Evolutionary conservation across 2,888 invertebrate genomes (phyloP).

Genomic region (Sarcophaga subvicina): DNA sequence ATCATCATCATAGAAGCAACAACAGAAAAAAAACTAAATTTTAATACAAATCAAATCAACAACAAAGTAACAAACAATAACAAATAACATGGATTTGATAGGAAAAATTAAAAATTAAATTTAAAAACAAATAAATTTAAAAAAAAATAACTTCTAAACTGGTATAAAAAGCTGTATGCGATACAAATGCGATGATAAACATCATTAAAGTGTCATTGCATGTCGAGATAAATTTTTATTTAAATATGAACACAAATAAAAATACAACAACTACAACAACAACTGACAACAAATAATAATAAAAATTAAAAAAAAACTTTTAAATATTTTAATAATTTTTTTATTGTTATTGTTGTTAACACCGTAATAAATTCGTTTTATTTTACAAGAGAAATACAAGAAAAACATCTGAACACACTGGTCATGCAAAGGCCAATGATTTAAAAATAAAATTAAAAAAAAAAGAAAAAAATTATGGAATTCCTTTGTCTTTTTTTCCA

Average conservation of each 20-base stretch:
- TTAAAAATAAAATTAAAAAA: neutral
- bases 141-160: constrained; percentile 25
- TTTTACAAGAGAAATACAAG: too few relatives aligned
- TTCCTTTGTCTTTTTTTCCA: neutral
- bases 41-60: neutral
- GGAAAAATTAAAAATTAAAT: neutral
- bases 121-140: neutral
- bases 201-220: constrained; percentile 64
- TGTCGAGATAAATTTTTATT: constrained; percentile 48
- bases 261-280: constrained; percentile 29
- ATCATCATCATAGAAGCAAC: too few relatives aligned
- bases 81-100: neutral
- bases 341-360: neutral
- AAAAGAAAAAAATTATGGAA: neutral
- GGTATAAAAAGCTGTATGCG: constrained; percentile 25
- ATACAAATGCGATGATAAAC: constrained; percentile 57
- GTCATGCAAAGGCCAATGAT: too few relatives aligned
- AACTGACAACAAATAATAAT: neutral
- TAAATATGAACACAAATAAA: constrained; percentile 21
- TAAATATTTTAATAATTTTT: too few relatives aligned
- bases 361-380: neutral
- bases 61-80: too few relatives aligned
- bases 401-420: too few relatives aligned
- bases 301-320: too few relatives aligned
- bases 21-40: neutral